These are phyloP conservation scores for Nephrotoma flavescens DNA, from an alignment of 2,888 invertebrate species.

Conservation along the genomic window DNA sequence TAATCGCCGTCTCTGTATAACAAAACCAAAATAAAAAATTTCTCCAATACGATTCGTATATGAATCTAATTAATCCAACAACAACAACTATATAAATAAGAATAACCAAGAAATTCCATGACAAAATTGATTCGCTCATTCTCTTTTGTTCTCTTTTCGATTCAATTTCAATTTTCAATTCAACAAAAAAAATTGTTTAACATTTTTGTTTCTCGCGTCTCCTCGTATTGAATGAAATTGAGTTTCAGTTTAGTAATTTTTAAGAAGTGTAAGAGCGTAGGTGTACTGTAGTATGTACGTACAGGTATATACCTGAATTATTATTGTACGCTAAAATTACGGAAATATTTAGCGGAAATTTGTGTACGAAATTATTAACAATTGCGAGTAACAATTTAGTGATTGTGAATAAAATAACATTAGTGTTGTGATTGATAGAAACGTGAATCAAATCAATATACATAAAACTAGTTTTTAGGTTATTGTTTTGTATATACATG, in stretches of 20 bases:
- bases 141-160: not conserved
- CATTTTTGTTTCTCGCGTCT: not conserved
- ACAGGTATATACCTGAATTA: not conserved
- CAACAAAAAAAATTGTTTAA: not conserved
- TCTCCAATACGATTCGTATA: not conserved
- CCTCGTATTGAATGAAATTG: not conserved
- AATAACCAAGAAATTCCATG: not conserved
- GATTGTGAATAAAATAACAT: not conserved
- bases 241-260: not conserved
- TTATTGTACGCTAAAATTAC: not conserved
- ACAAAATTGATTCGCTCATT: not conserved
- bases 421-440: not conserved
- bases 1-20: not conserved
- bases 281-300: not conserved
- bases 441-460: not conserved
- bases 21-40: not conserved
- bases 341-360: not conserved
- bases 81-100: not conserved
- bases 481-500: not conserved
- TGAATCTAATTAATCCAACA: not conserved
- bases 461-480: not conserved
- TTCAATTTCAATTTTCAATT: not conserved
- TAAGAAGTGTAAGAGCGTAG: not conserved
- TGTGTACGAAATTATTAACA: not conserved
- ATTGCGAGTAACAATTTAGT: not conserved